These are phyloP conservation scores for Neomorphus geoffroyi DNA, from an alignment of 2,797 vertebrate species.

Conservation along the genomic window DNA sequence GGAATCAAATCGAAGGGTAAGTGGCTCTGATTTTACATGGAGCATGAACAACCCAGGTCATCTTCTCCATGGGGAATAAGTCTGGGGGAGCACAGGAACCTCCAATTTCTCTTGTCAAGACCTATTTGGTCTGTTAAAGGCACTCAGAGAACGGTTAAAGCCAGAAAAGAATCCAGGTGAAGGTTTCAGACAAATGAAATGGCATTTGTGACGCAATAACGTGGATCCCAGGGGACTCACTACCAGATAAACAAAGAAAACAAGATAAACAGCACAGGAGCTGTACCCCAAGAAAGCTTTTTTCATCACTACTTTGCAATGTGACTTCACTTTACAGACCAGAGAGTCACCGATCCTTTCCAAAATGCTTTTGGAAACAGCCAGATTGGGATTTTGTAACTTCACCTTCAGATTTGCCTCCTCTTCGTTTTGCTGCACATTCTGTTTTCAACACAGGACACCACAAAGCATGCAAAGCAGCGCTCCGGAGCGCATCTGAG, in stretches of 20 bases:
- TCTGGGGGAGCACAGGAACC: not conserved
- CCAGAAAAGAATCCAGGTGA: not conserved
- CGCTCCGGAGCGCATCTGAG: rapidly evolving
- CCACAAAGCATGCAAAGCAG: not conserved
- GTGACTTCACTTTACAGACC: not conserved
- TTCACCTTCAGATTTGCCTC: not conserved
- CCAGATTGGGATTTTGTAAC: not conserved
- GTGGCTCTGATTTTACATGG: not conserved
- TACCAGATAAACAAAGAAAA: not conserved
- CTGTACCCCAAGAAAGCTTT: not conserved
- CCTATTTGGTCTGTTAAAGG: not conserved
- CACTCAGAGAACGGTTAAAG: not conserved
- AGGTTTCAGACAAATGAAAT: not conserved
- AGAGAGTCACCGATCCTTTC: not conserved
- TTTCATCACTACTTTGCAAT: not conserved
- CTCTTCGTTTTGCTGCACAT: not conserved
- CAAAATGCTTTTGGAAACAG: not conserved
- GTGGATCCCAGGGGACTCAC: not conserved
- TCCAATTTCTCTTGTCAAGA: not conserved
- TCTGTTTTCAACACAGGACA: not conserved
- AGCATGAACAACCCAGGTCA: not conserved
- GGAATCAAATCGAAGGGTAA: slow-evolving; percentile 49
- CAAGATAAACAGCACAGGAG: not conserved
- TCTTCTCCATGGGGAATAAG: not conserved
- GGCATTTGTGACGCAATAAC: not conserved